Percentiles rank a stretch among this genome's conserved stretches.
These are phyloP conservation scores for Paedocypris sp. DNA, from an alignment of 2,113 vertebrate species.

Conservation along the genomic window DNA sequence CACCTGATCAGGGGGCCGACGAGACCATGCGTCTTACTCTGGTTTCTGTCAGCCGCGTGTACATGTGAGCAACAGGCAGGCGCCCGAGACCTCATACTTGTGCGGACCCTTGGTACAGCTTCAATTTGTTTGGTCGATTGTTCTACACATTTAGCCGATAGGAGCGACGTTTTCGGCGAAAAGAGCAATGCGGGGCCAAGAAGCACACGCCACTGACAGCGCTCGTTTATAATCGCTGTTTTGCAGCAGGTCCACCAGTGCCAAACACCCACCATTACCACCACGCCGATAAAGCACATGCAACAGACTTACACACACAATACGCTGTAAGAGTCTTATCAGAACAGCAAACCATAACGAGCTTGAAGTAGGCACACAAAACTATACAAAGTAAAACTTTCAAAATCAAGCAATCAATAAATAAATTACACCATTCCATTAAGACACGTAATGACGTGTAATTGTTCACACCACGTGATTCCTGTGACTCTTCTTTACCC, in stretches of 20 bases:
- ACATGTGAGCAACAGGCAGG: not conserved
- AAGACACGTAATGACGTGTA: too few species aligned
- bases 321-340: too few species aligned
- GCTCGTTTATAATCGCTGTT: not conserved
- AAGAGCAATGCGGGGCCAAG: not conserved
- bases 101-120: not conserved
- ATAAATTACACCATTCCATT: too few species aligned
- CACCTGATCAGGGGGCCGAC: conserved; percentile 48
- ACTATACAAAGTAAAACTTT: too few species aligned
- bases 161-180: not conserved
- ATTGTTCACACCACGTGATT: too few species aligned
- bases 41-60: conserved; percentile 45
- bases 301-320: conserved; percentile 20
- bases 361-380: too few species aligned
- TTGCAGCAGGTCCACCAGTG: not conserved
- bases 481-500: too few species aligned
- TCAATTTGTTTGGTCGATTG: conserved; percentile 2
- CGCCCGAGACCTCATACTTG: not conserved
- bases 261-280: not conserved
- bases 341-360: too few species aligned
- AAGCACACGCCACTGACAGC: not conserved
- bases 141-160: not conserved
- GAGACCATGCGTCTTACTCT: conserved; percentile 51
- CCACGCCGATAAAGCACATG: not conserved
- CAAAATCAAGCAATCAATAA: too few species aligned